These are phyloP conservation scores for Rhegmatorhina hoffmannsi DNA, from an alignment of 2,113 vertebrate species.

Conservation along the genomic window DNA sequence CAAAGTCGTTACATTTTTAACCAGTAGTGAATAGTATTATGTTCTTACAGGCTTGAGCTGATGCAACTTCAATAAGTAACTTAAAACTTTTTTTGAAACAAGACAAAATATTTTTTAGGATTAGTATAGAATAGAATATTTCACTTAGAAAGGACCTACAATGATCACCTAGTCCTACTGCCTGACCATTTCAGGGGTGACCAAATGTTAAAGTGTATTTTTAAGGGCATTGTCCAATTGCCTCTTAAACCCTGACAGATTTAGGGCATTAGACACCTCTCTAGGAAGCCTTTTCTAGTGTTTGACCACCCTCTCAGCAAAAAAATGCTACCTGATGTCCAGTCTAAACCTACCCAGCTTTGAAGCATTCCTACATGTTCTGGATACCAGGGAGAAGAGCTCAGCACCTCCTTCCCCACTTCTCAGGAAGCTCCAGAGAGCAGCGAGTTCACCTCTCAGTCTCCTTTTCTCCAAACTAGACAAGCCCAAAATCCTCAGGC, in stretches of 20 bases:
- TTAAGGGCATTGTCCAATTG: neutral
- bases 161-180: neutral
- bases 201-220: neutral
- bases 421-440: neutral
- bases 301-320: neutral
- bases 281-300: neutral
- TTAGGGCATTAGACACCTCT: neutral
- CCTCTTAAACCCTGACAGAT: neutral
- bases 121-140: neutral
- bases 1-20: neutral
- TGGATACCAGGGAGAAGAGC: neutral
- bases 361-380: neutral
- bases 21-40: neutral
- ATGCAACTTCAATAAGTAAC: neutral
- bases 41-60: neutral
- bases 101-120: neutral
- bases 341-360: neutral
- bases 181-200: neutral
- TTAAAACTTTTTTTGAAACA: neutral
- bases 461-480: neutral
- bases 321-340: neutral
- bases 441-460: neutral
- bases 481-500: neutral
- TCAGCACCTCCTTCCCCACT: neutral
- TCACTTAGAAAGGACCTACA: neutral